A percentile compares a stretch with the other conserved stretches of the same genome.
Evolutionary conservation across 2,113 vertebrate species (phyloP).

Genomic region (Heterocephalus glaber): DNA sequence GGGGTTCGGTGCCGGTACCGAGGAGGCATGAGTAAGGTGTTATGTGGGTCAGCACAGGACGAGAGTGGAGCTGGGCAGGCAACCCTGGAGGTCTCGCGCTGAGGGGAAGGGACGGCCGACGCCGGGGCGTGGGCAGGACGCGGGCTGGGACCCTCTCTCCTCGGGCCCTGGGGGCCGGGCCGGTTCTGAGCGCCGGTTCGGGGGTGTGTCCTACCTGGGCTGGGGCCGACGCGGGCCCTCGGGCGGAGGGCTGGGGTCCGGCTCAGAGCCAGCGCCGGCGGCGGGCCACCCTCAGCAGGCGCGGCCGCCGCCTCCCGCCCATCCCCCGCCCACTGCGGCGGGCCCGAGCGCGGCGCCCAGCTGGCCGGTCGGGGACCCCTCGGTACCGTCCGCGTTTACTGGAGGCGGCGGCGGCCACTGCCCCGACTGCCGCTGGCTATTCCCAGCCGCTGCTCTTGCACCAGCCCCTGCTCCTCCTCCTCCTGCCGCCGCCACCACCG

Average conservation of each 20-base stretch:
- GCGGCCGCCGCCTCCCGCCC: slow-evolving; percentile 72
- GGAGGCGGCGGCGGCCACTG: slow-evolving; percentile 65
- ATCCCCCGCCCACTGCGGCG: slow-evolving; percentile 79
- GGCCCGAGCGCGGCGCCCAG: slow-evolving; percentile 68
- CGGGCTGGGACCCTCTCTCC: not conserved
- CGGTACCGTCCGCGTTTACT: slow-evolving; percentile 64
- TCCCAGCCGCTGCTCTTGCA: slow-evolving; percentile 64
- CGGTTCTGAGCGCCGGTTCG: not conserved
- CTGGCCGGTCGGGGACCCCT: not conserved
- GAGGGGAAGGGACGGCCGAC: not conserved
- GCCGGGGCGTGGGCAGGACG: slow-evolving; percentile 26
- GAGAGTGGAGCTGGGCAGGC: not conserved
- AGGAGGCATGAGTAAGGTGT: slow-evolving; percentile 30
- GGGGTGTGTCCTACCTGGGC: slow-evolving; percentile 81
- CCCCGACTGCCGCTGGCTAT: slow-evolving; percentile 55
- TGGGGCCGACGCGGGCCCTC: slow-evolving; percentile 51
- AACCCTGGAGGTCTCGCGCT: not conserved
- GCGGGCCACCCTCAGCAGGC: slow-evolving; percentile 59
- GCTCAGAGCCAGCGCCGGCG: slow-evolving; percentile 40
- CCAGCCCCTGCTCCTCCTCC: slow-evolving; percentile 66
- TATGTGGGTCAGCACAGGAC: slow-evolving; percentile 73
- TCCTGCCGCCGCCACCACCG: slow-evolving; percentile 79
- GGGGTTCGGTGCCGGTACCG: not conserved
- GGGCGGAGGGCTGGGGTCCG: slow-evolving; percentile 2
- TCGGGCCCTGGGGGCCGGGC: not conserved